Evolutionary conservation across 2,888 invertebrate genomes (phyloP), one percentile per base, ranked within the genome.

Genomic region (Byasa hedistus): DNA sequence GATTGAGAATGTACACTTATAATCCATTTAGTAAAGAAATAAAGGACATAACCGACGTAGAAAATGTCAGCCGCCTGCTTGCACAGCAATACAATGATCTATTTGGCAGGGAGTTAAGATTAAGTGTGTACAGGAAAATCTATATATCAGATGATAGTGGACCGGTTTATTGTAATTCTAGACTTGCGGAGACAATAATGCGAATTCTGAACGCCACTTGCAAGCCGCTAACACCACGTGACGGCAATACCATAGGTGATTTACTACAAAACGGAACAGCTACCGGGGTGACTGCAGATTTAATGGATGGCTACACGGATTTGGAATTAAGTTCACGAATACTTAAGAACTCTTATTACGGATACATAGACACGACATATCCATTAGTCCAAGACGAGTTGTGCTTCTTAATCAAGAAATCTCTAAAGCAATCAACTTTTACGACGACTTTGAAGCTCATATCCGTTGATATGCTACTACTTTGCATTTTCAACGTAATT

Each of bases 301-400:
- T 92, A 57, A 79, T 90, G 1, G 86, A 88, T n/a, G 86, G 87
- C 8, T 93, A 93, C 58, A 82, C 92, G 0, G 94, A 94, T 68
- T 73, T 94, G 22, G 92, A 93, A 68, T 74, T 93, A 10, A 93
- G 86, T 69, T 89, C 93, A 0, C 81, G 93, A 64, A 93, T 94
- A 57, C 79, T 93, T 5, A 88, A 92, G 64, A 86, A 87, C 60
- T 83, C 87, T 0, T 93, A 92, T 70, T 84, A 87, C 21, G 88
- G 88, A 1, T 86, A 85, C 61, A 90, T 92, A 21, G 94, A 94
- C 66, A 85, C 86, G 2, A 92, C 93, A 0, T 87, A 92, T 61
- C 92, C 93, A 3, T 80, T 93, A 8, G 81, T 76, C 15, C 91
- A 93, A 68, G 93, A 94, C 69, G 91, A 92, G 72, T 72, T 94